A percentile compares a stretch with the other conserved stretches of the same genome.
Conservation (phyloP, 1,140 invertebrate species). For the Proales similis region DNA sequence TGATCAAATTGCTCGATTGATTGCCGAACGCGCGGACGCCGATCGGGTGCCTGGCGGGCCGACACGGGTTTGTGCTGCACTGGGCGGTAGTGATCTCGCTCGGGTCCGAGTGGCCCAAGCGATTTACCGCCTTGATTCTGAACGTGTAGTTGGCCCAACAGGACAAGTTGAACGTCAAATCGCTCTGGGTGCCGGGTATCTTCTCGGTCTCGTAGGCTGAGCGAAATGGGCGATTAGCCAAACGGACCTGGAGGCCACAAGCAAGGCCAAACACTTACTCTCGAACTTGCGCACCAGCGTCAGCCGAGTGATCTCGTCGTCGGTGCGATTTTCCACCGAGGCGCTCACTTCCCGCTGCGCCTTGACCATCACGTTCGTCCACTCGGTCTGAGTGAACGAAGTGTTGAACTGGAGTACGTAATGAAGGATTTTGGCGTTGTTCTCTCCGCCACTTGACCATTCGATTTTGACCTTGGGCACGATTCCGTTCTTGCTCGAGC, state of each 20-base stretch:
- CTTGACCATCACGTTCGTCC: slow-evolving; percentile 29
- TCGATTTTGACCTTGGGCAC: slow-evolving; percentile 19
- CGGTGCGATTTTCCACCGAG: slow-evolving; percentile 16
- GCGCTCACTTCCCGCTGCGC: slow-evolving; percentile 20
- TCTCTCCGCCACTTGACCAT: slow-evolving; percentile 36
- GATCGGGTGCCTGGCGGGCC: slow-evolving; percentile 12
- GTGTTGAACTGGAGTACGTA: slow-evolving; percentile 37
- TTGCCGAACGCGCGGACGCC: slow-evolving; percentile 21
- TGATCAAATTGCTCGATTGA: slow-evolving; percentile 16
- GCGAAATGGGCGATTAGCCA: too few species aligned
- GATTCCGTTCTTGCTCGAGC: slow-evolving; percentile 25
- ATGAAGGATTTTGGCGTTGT: slow-evolving; percentile 34
- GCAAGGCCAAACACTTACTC: too few species aligned
- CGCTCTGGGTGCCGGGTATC: slow-evolving; percentile 27
- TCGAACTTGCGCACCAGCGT: slow-evolving; percentile 34
- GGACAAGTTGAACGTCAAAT: slow-evolving; percentile 15
- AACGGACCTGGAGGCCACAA: too few species aligned
- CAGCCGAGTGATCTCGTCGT: slow-evolving; percentile 22
- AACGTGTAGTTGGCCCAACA: slow-evolving; percentile 39
- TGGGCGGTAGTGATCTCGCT: slow-evolving; percentile 4
- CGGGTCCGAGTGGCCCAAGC: slow-evolving; percentile 25
- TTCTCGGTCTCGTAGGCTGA: slow-evolving; percentile 24
- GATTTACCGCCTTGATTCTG: slow-evolving; percentile 30
- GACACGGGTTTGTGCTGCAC: slow-evolving; percentile 30
- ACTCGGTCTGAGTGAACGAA: slow-evolving; percentile 27